Evolutionary conservation across 2,888 invertebrate species (phyloP), one percentile per base, ranked within the genome.

Genomic region (Bellardia pandia): DNA sequence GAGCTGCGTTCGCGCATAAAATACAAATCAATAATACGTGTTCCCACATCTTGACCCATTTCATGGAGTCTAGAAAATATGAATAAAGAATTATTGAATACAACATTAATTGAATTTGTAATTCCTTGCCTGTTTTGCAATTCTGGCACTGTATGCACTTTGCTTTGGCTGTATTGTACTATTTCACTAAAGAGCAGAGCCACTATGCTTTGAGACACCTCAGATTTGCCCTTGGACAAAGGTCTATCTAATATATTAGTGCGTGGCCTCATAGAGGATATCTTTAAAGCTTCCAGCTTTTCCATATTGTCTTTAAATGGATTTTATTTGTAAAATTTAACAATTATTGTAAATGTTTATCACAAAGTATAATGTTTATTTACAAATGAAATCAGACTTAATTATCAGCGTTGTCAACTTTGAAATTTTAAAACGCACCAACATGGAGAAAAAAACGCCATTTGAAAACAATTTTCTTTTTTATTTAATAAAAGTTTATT

Each of bases 151-250:
- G 98, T 98, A 92, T 97, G 97, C 9, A 98, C 98, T 90, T 98
- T 96, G 94, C 97, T 98, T 94, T 99, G 99, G 91, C 98, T 98
- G 94, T 99, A 99, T 93, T 99, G 98, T 2, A 99, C 98, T 88
- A 99, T 96, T 95, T 99, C 99, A 30, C 99, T 99, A 94, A 99
- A 99, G 81, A 99, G 94, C 69, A 99, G 95, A 1, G 99, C 98
- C 94, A 98, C 99, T 90, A 98, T 96, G 90, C 98, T 98, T 76
- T 98, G 94, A 71, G 98, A 98, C 81, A 98, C 96, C 95, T 98
- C 98, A 16, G 97, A 96, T 94, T 98, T 98, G 8, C 98, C 98
- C 94, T 98, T 97, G 90, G 98, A 98, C 1, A 99, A 93, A 1
- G 98, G 97, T 93, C 98, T 98, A 93, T 99, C 98, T 30, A 98